Conservation (phyloP, 2,113 vertebrate species). For the Tyto alba region DNA sequence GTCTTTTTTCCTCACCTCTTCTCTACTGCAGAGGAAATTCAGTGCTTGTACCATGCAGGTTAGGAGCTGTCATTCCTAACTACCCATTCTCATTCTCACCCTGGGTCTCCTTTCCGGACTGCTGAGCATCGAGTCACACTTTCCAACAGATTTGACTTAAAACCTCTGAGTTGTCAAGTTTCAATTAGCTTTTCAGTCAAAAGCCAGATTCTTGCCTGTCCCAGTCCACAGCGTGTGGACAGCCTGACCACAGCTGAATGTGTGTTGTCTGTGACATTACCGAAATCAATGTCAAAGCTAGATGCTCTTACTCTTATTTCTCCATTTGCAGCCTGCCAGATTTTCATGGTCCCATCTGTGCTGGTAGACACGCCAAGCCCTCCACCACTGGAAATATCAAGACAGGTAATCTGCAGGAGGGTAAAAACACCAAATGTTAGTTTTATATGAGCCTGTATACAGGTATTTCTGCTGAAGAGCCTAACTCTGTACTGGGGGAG, state of each 20-base stretch:
- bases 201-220: neutral
- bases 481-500: neutral
- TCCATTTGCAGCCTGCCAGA: conserved; percentile 80
- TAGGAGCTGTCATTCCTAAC: neutral
- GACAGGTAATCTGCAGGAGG: conserved; percentile 68
- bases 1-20: neutral
- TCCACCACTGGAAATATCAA: conserved; percentile 77
- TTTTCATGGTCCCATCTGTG: conserved; percentile 76
- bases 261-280: too few relatives aligned
- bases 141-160: neutral
- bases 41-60: neutral
- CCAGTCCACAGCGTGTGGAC: rapidly evolving
- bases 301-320: conserved; percentile 74
- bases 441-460: neutral
- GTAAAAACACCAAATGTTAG: neutral
- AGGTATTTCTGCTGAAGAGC: neutral
- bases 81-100: neutral
- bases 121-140: neutral
- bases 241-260: too few relatives aligned
- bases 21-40: neutral
- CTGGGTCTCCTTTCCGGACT: neutral
- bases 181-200: neutral
- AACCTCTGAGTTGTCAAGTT: neutral
- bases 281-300: too few relatives aligned
- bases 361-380: conserved; percentile 76